Conservation (phyloP, 2,888 invertebrate species). For the Cephus sareptanus region DNA sequence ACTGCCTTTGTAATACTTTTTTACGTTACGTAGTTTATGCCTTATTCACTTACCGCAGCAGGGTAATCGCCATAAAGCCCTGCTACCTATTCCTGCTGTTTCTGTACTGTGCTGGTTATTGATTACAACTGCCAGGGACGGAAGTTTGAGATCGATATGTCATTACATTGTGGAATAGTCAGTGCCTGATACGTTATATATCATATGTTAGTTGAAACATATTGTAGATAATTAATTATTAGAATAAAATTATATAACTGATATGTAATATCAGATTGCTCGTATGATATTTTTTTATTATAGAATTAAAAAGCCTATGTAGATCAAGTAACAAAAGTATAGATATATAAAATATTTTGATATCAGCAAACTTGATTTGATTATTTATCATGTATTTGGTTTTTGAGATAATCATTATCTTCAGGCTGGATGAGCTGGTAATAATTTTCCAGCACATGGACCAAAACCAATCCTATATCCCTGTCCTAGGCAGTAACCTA, state of each 20-base stretch:
- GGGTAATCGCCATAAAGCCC: conserved; percentile 46
- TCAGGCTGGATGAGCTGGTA: conserved; percentile 73
- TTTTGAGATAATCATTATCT: background rate
- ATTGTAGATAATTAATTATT: background rate
- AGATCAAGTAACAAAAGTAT: background rate
- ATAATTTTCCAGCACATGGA: conserved; percentile 84
- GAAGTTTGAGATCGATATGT: conserved; percentile 33
- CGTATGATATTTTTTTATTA: background rate
- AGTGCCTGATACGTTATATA: background rate
- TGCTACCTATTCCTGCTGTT: conserved; percentile 32
- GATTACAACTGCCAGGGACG: conserved; percentile 38
- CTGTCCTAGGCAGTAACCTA: conserved; percentile 84
- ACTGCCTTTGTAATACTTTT: background rate
- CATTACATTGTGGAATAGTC: background rate
- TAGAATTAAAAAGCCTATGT: background rate
- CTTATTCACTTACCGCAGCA: conserved; percentile 46
- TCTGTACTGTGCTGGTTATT: conserved; percentile 46
- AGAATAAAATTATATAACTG: background rate
- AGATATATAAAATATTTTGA: background rate
- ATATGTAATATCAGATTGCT: background rate
- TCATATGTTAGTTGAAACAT: background rate
- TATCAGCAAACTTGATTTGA: background rate
- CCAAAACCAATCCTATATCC: conserved; percentile 93
- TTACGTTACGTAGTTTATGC: background rate
- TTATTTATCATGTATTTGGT: background rate